Evolutionary conservation across 1,140 invertebrate genomes (phyloP).

Genomic region (Drosophila carrolli): DNA sequence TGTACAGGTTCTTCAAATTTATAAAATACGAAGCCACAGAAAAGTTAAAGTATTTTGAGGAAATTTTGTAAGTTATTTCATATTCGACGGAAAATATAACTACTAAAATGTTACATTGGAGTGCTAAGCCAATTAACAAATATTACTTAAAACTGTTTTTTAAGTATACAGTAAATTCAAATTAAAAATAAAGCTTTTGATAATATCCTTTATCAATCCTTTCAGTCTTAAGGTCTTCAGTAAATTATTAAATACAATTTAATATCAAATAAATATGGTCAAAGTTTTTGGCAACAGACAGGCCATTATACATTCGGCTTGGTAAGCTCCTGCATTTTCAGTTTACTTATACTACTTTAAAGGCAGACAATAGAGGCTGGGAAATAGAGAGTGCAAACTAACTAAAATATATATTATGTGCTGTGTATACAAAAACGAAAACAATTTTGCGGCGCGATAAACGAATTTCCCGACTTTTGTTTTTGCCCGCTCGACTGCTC

Average conservation of each 20-base stretch:
- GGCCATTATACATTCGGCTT: conserved; percentile 4
- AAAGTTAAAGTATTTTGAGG: no score
- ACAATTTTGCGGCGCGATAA: conserved; percentile 77
- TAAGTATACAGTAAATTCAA: neutral
- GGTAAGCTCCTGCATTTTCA: neutral
- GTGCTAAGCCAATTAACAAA: no score
- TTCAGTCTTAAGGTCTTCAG: no score
- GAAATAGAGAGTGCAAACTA: conserved; percentile 52
- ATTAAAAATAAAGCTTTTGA: no score
- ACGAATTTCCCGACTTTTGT: conserved; percentile 68
- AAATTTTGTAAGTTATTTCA: no score
- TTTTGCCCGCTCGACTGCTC: conserved; percentile 5
- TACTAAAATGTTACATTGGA: no score
- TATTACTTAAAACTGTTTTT: no score
- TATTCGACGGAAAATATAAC: neutral
- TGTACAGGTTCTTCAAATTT: no score
- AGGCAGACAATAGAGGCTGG: conserved; percentile 34
- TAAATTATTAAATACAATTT: neutral
- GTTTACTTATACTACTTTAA: conserved; percentile 48
- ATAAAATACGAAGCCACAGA: no score
- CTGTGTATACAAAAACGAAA: conserved; percentile 68
- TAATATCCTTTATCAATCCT: no score
- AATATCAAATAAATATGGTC: neutral
- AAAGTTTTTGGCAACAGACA: neutral
- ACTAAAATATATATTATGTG: conserved; percentile 56